Percentiles rank a stretch among this genome's conserved stretches.
These are phyloP conservation scores for Phortica magna DNA, from an alignment of 2,888 invertebrate genomes.

Conservation along the genomic window DNA sequence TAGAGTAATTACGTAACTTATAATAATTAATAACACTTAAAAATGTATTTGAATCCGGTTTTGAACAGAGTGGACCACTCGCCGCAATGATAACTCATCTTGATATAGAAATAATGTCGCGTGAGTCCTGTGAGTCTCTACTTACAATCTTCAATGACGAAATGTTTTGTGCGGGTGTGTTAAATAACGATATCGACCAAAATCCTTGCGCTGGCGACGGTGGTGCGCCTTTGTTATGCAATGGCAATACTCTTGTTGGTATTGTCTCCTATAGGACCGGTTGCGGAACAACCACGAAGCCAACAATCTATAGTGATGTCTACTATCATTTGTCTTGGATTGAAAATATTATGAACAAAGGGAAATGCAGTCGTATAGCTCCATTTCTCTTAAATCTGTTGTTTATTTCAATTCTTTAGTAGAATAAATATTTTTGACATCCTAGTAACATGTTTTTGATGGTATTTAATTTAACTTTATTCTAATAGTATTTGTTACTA, in stretches of 20 bases:
- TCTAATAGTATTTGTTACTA: no score
- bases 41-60: background rate
- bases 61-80: conserved; percentile 48
- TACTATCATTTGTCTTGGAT: conserved; percentile 47
- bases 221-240: conserved; percentile 50
- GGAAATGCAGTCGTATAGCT: background rate
- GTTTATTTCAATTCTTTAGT: background rate
- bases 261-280: conserved; percentile 55
- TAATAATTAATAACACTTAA: background rate
- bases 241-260: conserved; percentile 53
- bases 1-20: conserved; percentile 42
- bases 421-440: no score
- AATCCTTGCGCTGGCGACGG: conserved; percentile 61
- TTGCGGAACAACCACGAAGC: conserved; percentile 43
- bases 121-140: conserved; percentile 23
- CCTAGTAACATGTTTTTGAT: no score
- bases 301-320: conserved; percentile 52
- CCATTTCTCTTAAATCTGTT: background rate
- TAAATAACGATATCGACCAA: conserved; percentile 6
- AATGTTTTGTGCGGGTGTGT: conserved; percentile 56
- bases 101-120: conserved; percentile 20
- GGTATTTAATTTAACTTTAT: no score
- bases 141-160: conserved; percentile 42
- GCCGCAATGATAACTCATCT: conserved; percentile 33
- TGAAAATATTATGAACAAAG: background rate